Percentiles rank a stretch among this genome's conserved stretches.
Evolutionary conservation across 2,113 vertebrate genomes (phyloP).

Genomic region (Mirounga angustirostris): DNA sequence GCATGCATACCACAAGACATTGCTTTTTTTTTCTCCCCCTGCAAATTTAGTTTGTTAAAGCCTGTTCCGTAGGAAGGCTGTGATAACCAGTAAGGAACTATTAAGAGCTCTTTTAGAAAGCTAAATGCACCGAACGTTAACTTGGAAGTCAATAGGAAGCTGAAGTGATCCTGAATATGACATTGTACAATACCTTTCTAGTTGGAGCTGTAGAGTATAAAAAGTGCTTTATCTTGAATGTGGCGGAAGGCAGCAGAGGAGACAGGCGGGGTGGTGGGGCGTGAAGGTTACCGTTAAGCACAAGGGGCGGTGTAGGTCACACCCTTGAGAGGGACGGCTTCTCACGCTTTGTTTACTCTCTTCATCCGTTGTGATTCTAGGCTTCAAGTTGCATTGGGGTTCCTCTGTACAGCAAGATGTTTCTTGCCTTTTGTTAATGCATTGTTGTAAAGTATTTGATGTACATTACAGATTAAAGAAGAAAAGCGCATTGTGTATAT

Average conservation of each 20-base stretch:
- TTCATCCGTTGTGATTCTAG: conserved; percentile 93
- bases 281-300: conserved; percentile 88
- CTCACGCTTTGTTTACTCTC: conserved; percentile 92
- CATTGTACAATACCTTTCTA: conserved; percentile 76
- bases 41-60: conserved; percentile 93
- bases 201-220: conserved; percentile 83
- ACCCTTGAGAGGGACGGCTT: conserved; percentile 92
- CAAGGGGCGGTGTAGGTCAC: conserved; percentile 90
- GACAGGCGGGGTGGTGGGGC: conserved; percentile 78
- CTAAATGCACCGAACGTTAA: conserved; percentile 82
- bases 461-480: conserved; percentile 95
- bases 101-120: conserved; percentile 85
- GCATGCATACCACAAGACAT: conserved; percentile 96
- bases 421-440: conserved; percentile 98
- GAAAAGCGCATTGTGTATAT: conserved; percentile 96
- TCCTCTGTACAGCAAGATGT: conserved; percentile 92
- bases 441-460: conserved; percentile 99
- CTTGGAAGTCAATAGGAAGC: conserved; percentile 86
- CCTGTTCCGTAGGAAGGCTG: conserved; percentile 92
- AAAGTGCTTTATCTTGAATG: conserved; percentile 83
- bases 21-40: conserved; percentile 87
- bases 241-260: conserved; percentile 83
- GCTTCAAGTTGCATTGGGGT: conserved; percentile 93
- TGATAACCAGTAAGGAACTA: conserved; percentile 87
- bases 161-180: conserved; percentile 78